phyloP scores from a whole-genome alignment of 2,888 invertebrate species.

The Melikaiella ostensackeni region DNA sequence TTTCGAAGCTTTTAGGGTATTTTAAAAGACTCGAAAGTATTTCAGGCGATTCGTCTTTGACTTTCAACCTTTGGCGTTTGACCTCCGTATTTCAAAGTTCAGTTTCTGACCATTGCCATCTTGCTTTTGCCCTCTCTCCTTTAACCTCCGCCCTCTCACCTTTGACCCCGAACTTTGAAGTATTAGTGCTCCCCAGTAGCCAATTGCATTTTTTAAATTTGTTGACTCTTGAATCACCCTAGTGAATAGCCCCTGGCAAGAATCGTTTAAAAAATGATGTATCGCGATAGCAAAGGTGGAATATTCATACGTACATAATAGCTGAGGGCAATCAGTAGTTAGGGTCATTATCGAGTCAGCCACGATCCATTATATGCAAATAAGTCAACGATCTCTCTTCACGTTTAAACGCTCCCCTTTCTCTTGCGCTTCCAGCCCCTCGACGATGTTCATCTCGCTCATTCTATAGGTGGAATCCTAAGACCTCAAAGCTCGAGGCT shows the following conservation, averaged over 20 bases:
- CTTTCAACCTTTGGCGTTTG: no score
- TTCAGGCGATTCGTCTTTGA: no score
- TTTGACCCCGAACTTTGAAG: no score
- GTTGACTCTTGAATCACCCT: no score
- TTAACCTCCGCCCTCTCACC: no score
- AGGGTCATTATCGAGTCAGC: conserved; percentile 41
- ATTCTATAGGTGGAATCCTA: conserved; percentile 50
- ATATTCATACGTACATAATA: conserved; percentile 32
- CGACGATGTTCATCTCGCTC: conserved; percentile 46
- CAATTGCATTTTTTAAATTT: no score
- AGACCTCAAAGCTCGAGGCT: conserved; percentile 68
- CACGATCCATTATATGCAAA: conserved; percentile 55
- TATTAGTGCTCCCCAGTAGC: no score
- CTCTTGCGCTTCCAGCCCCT: conserved; percentile 51
- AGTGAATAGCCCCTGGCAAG: neutral
- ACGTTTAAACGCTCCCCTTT: conserved; percentile 52
- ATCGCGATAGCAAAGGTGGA: conserved; percentile 13
- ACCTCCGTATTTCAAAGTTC: no score
- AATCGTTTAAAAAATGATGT: conserved; percentile 15
- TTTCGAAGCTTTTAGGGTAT: no score
- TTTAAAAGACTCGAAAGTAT: no score
- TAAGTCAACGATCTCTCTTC: conserved; percentile 53
- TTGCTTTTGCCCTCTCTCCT: no score
- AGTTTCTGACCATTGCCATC: no score
- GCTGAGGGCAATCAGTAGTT: conserved; percentile 32